Evolutionary conservation across 2,888 invertebrate genomes (phyloP).

Genomic region (Hirudinaria manillensis): DNA sequence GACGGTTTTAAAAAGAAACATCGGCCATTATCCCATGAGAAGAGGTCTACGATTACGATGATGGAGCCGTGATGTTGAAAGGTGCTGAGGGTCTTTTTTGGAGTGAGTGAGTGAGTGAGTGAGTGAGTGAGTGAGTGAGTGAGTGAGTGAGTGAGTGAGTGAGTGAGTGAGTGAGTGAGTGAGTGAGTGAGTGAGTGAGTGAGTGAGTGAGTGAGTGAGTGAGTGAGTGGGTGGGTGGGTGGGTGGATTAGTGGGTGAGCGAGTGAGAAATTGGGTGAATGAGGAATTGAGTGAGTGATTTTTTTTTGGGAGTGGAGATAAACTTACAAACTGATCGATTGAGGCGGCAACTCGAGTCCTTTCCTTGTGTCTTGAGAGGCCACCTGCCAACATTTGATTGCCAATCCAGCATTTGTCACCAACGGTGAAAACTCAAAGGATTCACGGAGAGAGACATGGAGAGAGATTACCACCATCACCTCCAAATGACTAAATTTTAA

Average conservation of each 20-base stretch:
- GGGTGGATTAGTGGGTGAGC: constrained; percentile 30
- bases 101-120: constrained; percentile 31
- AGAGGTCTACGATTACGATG: too few relatives aligned
- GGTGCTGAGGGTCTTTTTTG: neutral
- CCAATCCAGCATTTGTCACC: too few relatives aligned
- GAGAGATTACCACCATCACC: too few relatives aligned
- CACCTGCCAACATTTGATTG: too few relatives aligned
- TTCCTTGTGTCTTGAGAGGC: neutral
- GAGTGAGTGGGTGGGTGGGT: too few relatives aligned
- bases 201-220: constrained; percentile 32
- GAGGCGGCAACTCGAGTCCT: neutral
- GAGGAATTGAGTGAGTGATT: constrained; percentile 29
- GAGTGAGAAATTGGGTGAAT: constrained; percentile 31
- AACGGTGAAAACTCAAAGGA: too few relatives aligned
- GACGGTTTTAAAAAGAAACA: too few relatives aligned
- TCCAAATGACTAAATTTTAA: too few relatives aligned
- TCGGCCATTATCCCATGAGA: too few relatives aligned
- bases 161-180: constrained; percentile 32
- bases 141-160: constrained; percentile 31
- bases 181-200: constrained; percentile 33
- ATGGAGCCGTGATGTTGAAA: neutral
- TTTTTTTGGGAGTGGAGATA: neutral
- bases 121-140: constrained; percentile 32
- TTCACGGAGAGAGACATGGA: too few relatives aligned
- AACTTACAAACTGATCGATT: neutral